Evolutionary conservation across 2,888 invertebrate genomes (phyloP), one percentile per base, ranked within the genome.

Genomic region (Ormyrus nitidulus): DNA sequence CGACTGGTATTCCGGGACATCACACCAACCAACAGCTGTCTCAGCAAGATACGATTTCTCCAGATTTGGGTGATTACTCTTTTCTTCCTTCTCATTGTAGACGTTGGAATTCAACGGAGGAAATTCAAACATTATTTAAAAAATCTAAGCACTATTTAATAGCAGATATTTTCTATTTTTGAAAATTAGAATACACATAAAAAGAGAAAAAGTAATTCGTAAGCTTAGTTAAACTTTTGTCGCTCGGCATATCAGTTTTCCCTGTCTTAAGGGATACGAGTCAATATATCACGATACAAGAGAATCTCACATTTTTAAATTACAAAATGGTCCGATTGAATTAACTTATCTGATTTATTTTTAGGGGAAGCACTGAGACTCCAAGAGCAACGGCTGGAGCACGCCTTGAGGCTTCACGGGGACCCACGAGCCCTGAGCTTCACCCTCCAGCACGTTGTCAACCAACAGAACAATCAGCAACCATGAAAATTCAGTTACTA

Each of bases 401-500:
- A 96, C 86, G 96, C 96, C 54, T 91, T 96, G 85, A 93, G 96
- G 87, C 92, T 96, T 86, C 96, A 96, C 89, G 94, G 93, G 83
- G 96, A 96, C 88, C 96, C 96, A 2, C 93, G 96, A 84, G 94
- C 95, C 88, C 91, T 96, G 83, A 96, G 96, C 66, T 96, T 96
- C 89, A 94, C 95, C 85, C 91, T 95, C 83, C 90, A 90, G 85
- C 90, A 90, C 86, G 90, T 90, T 68, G 90, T 90, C 91, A 93
- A 88, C 90, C 94, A 94, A 88, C 93, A 91, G 83, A 90, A 88
- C 84, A 90, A 89, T 82, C 91, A 91, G 87, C 92, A 91, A 88
- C 94, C 95, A 94, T 95, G 95, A 95, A 95, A 94, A 92, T 95
- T 95, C 92, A 94, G 93, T 92, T 95, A 94, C 93, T 95, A 95